These are phyloP conservation scores for Incurvaria masculella DNA, from an alignment of 2,888 invertebrate species.

Conservation along the genomic window DNA sequence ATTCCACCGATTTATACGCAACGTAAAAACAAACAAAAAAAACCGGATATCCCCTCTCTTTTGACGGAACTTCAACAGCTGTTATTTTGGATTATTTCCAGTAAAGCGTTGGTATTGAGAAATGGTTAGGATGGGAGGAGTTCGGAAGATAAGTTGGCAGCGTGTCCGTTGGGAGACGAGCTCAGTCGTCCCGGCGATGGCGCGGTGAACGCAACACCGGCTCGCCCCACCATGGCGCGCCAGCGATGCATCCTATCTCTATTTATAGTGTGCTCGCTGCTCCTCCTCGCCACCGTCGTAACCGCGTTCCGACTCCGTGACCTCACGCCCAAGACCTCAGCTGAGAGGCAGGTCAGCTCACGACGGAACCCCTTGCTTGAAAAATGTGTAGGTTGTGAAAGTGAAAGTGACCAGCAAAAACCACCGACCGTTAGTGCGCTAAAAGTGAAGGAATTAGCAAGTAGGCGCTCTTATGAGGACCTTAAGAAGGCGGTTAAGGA, in stretches of 20 bases:
- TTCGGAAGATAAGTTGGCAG: no score
- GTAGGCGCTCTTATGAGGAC: conserved; percentile 29
- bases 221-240: conserved; percentile 46
- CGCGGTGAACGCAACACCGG: conserved; percentile 37
- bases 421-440: conserved; percentile 27
- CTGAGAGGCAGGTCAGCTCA: conserved; percentile 23
- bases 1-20: conserved; percentile 1
- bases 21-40: background rate
- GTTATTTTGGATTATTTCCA: background rate
- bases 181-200: conserved; percentile 37
- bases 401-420: conserved; percentile 21
- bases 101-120: background rate
- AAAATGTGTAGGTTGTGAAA: conserved; percentile 45
- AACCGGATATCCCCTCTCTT: background rate
- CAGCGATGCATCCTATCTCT: conserved; percentile 45
- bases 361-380: conserved; percentile 26
- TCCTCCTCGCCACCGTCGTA: conserved; percentile 50
- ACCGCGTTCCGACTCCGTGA: conserved; percentile 53
- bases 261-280: conserved; percentile 42
- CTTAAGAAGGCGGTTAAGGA: conserved; percentile 31
- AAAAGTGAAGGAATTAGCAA: conserved; percentile 28
- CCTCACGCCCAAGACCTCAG: conserved; percentile 30
- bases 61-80: background rate
- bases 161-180: no score
- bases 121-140: background rate